Evolutionary conservation across 2,113 vertebrate species (phyloP).

Genomic region (Tetrao urogallus): DNA sequence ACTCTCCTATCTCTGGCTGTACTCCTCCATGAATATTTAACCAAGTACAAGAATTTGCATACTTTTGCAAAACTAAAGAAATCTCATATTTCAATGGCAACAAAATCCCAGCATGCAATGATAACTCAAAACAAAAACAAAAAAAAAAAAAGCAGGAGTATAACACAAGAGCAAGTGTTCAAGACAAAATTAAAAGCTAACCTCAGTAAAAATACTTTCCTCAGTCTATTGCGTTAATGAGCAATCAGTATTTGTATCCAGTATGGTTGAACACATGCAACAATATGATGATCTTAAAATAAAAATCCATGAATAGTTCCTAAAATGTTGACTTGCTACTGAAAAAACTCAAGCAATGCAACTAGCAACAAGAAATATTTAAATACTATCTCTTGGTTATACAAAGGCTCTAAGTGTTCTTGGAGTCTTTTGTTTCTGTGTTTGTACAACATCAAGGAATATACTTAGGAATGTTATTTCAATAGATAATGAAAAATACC

Average conservation of each 20-base stretch:
- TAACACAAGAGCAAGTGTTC: slow-evolving; percentile 8
- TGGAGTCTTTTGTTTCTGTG: neutral
- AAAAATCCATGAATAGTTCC: neutral
- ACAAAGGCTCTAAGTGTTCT: neutral
- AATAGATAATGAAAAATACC: neutral
- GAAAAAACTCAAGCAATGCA: neutral
- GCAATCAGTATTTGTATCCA: neutral
- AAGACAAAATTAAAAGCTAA: slow-evolving; percentile 19
- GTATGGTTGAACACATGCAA: neutral
- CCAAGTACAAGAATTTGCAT: slow-evolving; percentile 21
- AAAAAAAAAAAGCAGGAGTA: neutral
- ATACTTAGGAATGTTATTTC: neutral
- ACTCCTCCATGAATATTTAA: slow-evolving; percentile 15
- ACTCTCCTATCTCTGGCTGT: neutral
- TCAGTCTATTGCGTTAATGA: neutral
- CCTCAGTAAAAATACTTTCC: neutral
- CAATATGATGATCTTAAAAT: neutral
- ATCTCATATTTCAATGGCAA: slow-evolving; percentile 51
- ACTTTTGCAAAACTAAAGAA: slow-evolving; percentile 29
- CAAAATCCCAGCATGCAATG: slow-evolving; percentile 2
- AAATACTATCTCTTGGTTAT: neutral
- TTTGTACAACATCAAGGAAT: neutral
- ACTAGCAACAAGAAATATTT: neutral
- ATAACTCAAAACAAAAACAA: slow-evolving; percentile 4
- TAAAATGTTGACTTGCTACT: neutral